Percentiles rank a stretch among this genome's conserved stretches.
Evolutionary conservation across 2,888 invertebrate genomes (phyloP).

Genomic region (Agrypnus murinus): DNA sequence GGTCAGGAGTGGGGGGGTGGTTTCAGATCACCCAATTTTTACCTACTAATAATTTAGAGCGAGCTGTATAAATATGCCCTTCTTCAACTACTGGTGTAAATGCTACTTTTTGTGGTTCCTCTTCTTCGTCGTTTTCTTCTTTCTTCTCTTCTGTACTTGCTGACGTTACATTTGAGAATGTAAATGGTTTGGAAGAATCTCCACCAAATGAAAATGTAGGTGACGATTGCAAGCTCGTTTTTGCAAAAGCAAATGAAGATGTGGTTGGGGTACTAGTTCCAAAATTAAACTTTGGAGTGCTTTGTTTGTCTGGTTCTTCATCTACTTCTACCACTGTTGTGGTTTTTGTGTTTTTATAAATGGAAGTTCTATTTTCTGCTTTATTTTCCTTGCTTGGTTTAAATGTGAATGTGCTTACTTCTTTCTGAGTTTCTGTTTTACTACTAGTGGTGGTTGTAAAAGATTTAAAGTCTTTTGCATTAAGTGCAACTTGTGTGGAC

Average conservation of each 20-base stretch:
- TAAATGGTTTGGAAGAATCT: constrained; percentile 77
- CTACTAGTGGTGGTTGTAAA: constrained; percentile 55
- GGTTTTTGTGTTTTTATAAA: constrained; percentile 12
- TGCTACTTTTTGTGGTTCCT: constrained; percentile 91
- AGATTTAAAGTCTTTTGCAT: constrained; percentile 7
- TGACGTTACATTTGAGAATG: constrained; percentile 73
- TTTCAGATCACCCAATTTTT: no score
- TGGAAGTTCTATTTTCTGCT: background rate
- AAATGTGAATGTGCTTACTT: background rate
- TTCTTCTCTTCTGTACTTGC: constrained; percentile 67
- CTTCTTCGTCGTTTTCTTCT: constrained; percentile 75
- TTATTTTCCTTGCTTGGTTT: background rate
- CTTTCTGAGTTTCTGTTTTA: constrained; percentile 21
- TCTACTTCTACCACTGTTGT: constrained; percentile 12
- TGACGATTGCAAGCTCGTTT: constrained; percentile 41
- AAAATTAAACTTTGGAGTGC: constrained; percentile 54
- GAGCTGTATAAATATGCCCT: constrained; percentile 87
- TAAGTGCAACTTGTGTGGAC: background rate
- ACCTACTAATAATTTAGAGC: constrained; percentile 95
- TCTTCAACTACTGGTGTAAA: constrained; percentile 91
- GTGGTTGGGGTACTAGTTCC: constrained; percentile 41
- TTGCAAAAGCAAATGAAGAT: constrained; percentile 60
- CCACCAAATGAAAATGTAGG: constrained; percentile 79
- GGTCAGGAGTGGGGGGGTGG: no score
- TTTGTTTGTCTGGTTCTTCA: constrained; percentile 56